Conservation (phyloP, 2,113 vertebrate genomes). For the Harpagus bidentatus region DNA sequence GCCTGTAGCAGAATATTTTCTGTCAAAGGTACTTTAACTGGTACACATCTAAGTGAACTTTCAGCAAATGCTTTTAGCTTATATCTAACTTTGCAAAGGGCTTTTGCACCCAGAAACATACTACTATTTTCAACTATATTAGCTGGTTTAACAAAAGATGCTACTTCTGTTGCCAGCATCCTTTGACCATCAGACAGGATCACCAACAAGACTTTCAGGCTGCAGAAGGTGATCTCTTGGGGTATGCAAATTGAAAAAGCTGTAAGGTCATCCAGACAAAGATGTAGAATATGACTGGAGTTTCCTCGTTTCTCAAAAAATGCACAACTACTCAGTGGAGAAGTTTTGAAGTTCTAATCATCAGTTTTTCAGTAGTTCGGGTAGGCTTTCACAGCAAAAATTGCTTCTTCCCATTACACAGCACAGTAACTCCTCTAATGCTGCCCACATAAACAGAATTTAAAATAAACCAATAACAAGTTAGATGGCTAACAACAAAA, state of each 20-base stretch:
- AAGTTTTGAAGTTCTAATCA: neutral
- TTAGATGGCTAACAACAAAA: neutral
- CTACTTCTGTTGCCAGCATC: neutral
- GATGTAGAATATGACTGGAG: neutral
- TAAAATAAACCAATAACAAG: neutral
- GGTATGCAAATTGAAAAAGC: neutral
- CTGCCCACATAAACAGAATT: neutral
- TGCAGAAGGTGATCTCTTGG: neutral
- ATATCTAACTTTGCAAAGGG: neutral
- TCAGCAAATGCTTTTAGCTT: neutral
- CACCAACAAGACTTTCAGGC: neutral
- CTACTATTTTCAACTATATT: neutral
- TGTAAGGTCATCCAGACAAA: neutral
- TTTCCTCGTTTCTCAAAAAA: neutral
- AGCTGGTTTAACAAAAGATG: neutral
- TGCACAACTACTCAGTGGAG: fast-evolving
- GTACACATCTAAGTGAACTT: neutral
- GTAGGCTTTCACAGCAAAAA: neutral
- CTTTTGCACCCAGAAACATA: neutral
- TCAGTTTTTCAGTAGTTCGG: neutral
- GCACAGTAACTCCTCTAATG: neutral
- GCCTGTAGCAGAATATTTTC: neutral
- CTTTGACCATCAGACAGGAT: neutral
- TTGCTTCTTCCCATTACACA: neutral
- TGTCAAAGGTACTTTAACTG: neutral